phyloP scores from a whole-genome alignment of 2,888 invertebrate species.

The Drosophila mayaguana region DNA sequence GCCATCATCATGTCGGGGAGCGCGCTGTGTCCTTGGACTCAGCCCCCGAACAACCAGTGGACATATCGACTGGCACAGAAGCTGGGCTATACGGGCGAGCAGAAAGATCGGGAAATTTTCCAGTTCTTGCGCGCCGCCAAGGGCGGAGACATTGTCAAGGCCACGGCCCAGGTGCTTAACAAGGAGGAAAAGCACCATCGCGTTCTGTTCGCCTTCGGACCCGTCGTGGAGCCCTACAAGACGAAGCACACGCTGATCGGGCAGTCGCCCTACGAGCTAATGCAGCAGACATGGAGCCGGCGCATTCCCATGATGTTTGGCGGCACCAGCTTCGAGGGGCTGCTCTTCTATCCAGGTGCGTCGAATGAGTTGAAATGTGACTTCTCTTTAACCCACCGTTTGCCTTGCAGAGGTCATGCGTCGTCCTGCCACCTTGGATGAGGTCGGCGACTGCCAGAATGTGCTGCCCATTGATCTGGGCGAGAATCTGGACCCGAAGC shows the following conservation, averaged over 20 bases:
- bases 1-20: constrained; percentile 83
- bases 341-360: constrained; percentile 82
- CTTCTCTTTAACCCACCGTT: neutral
- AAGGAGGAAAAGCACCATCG: constrained; percentile 80
- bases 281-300: constrained; percentile 82
- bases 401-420: constrained; percentile 71
- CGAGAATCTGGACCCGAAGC: constrained; percentile 58
- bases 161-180: constrained; percentile 69
- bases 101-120: constrained; percentile 82
- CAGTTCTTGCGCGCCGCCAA: constrained; percentile 75
- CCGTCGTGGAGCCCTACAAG: constrained; percentile 82
- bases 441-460: constrained; percentile 79
- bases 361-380: too few relatives aligned
- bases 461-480: constrained; percentile 77
- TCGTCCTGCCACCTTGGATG: constrained; percentile 79
- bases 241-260: constrained; percentile 80
- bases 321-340: constrained; percentile 83
- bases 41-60: constrained; percentile 70
- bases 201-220: constrained; percentile 82
- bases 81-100: constrained; percentile 75
- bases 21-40: constrained; percentile 81
- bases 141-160: constrained; percentile 76
- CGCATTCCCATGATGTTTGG: constrained; percentile 83
- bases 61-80: constrained; percentile 79
- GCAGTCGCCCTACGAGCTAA: constrained; percentile 67